Conservation (phyloP, 2,113 vertebrate species). For the Myocastor coypus region DNA sequence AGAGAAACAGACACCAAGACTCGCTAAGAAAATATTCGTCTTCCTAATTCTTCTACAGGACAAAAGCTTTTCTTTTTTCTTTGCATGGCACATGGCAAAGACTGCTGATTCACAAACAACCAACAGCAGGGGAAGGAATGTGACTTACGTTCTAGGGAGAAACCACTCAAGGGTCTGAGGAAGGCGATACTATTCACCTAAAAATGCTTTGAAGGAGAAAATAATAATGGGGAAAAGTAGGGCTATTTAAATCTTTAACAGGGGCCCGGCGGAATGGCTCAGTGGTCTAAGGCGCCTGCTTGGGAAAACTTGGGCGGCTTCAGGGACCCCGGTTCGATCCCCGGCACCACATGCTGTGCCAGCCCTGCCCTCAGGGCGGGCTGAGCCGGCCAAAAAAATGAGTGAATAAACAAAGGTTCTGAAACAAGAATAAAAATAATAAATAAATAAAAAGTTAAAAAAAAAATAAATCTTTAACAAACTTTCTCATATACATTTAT, state of each 20-base stretch:
- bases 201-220: not conserved
- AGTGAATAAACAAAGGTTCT: too few species aligned
- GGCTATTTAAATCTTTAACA: slow-evolving; percentile 25
- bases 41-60: slow-evolving; percentile 4
- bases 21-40: slow-evolving; percentile 14
- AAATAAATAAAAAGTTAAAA: too few species aligned
- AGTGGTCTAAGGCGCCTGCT: too few species aligned
- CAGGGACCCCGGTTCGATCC: too few species aligned
- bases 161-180: not conserved
- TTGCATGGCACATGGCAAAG: not conserved
- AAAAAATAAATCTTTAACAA: slow-evolving; percentile 23
- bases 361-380: too few species aligned
- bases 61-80: not conserved
- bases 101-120: not conserved
- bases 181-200: not conserved
- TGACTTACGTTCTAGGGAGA: not conserved
- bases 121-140: not conserved
- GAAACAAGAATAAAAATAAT: too few species aligned
- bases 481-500: not conserved
- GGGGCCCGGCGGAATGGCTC: too few species aligned
- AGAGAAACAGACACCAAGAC: slow-evolving; percentile 3
- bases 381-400: too few species aligned
- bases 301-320: too few species aligned
- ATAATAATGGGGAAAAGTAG: slow-evolving; percentile 12
- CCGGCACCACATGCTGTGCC: too few species aligned